A percentile compares a stretch with the other conserved stretches of the same genome.
These are phyloP conservation scores for Mungos mungo DNA, from an alignment of 2,113 vertebrate species.

Conservation along the genomic window DNA sequence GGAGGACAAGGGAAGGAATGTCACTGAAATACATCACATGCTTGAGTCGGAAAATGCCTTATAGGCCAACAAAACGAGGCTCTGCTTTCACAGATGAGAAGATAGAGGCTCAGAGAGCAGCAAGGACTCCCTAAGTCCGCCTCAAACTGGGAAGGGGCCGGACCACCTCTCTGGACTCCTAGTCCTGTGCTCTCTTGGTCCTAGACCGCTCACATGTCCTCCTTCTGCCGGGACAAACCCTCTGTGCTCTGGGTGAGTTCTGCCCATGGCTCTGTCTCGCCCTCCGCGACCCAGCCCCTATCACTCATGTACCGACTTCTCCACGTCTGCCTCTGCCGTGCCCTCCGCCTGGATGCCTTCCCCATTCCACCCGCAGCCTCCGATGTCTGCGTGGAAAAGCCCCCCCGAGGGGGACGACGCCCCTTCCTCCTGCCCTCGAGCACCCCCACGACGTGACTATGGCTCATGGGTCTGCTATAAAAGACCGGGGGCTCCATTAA, in stretches of 20 bases:
- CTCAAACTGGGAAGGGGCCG: not conserved
- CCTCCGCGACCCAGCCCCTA: not conserved
- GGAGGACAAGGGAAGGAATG: not conserved
- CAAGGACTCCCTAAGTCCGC: not conserved
- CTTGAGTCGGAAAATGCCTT: not conserved
- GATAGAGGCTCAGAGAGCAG: not conserved
- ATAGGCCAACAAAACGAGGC: not conserved
- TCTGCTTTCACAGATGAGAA: not conserved
- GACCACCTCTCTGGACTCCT: not conserved
- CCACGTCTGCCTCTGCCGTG: not conserved
- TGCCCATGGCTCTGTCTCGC: not conserved
- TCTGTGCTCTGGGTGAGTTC: not conserved
- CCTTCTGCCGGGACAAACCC: not conserved
- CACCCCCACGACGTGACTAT: fast-evolving
- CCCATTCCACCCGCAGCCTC: not conserved
- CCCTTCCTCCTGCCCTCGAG: not conserved
- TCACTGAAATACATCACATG: not conserved
- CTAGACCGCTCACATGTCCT: fast-evolving
- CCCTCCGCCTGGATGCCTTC: not conserved
- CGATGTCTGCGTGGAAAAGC: fast-evolving
- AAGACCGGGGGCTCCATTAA: not conserved
- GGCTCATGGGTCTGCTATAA: not conserved
- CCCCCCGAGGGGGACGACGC: not conserved
- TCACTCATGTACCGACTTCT: not conserved
- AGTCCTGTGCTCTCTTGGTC: not conserved